These are phyloP conservation scores for Chaetops frenatus DNA, from an alignment of 2,113 vertebrate genomes.

Conservation along the genomic window DNA sequence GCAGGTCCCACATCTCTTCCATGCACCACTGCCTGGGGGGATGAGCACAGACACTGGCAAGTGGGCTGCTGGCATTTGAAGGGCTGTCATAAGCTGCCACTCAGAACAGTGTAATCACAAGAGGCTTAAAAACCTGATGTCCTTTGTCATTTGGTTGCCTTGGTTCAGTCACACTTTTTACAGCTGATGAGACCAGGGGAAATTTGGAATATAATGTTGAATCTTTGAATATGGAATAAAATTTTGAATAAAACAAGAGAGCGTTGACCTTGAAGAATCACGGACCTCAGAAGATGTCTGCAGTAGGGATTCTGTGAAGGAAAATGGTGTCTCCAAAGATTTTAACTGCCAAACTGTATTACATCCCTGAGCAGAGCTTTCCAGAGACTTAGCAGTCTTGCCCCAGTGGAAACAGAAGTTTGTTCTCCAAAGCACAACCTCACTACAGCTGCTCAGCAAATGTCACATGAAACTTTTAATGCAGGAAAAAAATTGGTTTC, in stretches of 20 bases:
- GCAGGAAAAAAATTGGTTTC: background rate
- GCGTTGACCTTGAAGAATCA: background rate
- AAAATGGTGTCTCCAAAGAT: background rate
- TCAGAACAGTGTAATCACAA: background rate
- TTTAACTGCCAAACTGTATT: background rate
- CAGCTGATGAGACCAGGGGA: background rate
- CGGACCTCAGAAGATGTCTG: background rate
- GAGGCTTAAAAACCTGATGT: background rate
- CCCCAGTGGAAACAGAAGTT: background rate
- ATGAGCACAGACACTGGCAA: background rate
- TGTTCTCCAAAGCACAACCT: background rate
- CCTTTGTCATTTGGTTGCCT: background rate
- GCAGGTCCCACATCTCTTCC: background rate
- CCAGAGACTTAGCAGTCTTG: background rate
- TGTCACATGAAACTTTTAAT: background rate
- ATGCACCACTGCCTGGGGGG: rapidly evolving
- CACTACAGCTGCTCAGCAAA: background rate
- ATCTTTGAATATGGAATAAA: background rate
- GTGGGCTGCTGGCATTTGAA: background rate
- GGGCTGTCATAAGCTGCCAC: background rate
- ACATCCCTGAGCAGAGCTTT: background rate
- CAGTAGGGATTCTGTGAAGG: background rate
- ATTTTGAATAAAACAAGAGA: background rate
- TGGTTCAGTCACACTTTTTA: background rate
- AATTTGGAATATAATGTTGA: background rate